A percentile compares a stretch with the other conserved stretches of the same genome.
Conservation (phyloP, 30 jellyfish, hydroid and myxozoan species). For the Aurelia sp. region DNA sequence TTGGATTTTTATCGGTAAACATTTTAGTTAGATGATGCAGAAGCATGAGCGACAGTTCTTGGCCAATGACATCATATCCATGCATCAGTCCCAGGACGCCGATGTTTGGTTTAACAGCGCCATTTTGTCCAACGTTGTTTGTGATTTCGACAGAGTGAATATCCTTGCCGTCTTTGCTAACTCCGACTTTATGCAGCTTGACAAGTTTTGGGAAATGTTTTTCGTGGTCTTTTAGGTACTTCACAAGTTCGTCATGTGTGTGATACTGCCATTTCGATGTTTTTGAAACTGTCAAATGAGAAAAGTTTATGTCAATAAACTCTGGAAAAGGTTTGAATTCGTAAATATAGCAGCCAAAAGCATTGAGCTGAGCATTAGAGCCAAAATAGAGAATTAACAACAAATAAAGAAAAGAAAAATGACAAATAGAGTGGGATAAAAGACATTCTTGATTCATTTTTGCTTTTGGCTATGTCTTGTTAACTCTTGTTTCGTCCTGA, state of each 20-base stretch:
- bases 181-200: slow-evolving; percentile 53
- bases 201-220: slow-evolving; percentile 78
- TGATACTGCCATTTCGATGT: slow-evolving; percentile 76
- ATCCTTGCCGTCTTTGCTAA: slow-evolving; percentile 43
- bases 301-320: neutral
- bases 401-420: too few relatives aligned
- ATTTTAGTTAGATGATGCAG: slow-evolving; percentile 80
- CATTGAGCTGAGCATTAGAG: too few relatives aligned
- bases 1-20: slow-evolving; percentile 61
- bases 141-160: slow-evolving; percentile 73
- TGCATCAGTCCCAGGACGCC: slow-evolving; percentile 84
- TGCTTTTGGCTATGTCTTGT: too few relatives aligned
- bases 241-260: slow-evolving; percentile 62
- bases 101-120: slow-evolving; percentile 38
- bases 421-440: too few relatives aligned
- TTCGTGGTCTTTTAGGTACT: slow-evolving; percentile 82
- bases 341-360: too few relatives aligned
- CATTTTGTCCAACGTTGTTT: slow-evolving; percentile 27
- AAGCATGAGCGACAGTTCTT: slow-evolving; percentile 85
- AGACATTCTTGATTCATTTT: too few relatives aligned
- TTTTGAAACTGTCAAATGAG: neutral
- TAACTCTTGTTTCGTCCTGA: too few relatives aligned
- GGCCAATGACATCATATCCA: slow-evolving; percentile 91
- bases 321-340: too few relatives aligned
- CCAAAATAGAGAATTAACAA: too few relatives aligned